Evolutionary conservation across 2,113 vertebrate genomes (phyloP).

Genomic region (Rhodinocichla rosea): DNA sequence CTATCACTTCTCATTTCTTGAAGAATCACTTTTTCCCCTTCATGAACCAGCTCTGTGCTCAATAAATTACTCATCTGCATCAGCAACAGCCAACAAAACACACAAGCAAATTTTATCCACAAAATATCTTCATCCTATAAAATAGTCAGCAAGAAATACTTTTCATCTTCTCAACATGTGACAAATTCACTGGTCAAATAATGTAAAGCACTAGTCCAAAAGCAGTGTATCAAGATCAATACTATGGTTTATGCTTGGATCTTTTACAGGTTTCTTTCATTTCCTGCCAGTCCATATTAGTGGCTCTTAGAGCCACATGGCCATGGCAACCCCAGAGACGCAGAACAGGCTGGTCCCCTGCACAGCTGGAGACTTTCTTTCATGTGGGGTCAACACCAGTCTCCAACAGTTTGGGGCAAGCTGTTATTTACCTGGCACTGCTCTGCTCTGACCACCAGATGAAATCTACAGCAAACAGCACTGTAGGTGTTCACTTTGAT

Average conservation of each 20-base stretch:
- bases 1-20: not conserved
- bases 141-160: not conserved
- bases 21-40: not conserved
- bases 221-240: not conserved
- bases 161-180: not conserved
- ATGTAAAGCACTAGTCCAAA: not conserved
- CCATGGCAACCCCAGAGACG: not conserved
- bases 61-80: not conserved
- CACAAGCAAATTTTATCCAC: not conserved
- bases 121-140: not conserved
- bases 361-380: not conserved
- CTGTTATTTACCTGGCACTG: not conserved
- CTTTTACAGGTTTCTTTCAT: not conserved
- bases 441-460: not conserved
- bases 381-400: not conserved
- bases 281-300: not conserved
- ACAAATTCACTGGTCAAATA: not conserved
- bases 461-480: not conserved
- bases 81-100: not conserved
- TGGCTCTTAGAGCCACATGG: not conserved
- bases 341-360: not conserved
- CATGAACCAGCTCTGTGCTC: not conserved
- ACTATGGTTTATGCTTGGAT: not conserved
- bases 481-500: not conserved
- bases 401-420: not conserved